Evolutionary conservation across 1,140 invertebrate species (phyloP), one percentile per base, ranked within the genome.

Genomic region (Adelges cooleyi): DNA sequence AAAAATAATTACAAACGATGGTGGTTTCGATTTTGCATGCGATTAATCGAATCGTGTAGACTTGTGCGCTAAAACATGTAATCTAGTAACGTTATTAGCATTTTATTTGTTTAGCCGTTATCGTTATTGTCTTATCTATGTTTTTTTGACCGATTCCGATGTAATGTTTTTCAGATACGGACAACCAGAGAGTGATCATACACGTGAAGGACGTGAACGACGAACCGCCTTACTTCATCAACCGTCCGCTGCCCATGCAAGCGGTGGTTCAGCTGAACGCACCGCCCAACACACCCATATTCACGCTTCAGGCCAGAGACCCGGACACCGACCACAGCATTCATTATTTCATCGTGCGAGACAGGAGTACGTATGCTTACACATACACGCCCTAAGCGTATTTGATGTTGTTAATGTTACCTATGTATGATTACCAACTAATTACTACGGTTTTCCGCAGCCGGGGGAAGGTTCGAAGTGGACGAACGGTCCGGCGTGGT

Each of bases 141-240:
- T n/a, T n/a, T n/a, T n/a, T n/a, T n/a, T n/a, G n/a, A n/a, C n/a
- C n/a, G n/a, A n/a, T 6, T 33, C 29, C 5, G 29, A 5, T 33
- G 29, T 33, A 33, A 6, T 33, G 11, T 33, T 66, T 81, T 82
- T 69, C 80, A 94, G 89, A 91, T 77, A 92, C 89, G 66, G 91
- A 94, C 79, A 93, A 93, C 77, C 92, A 95, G 73, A 82, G 91
- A 36, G 90, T 95, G 11, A 94, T 95, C 69, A 93, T 95, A 72
- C 89, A 92, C 76, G 88, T 95, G 66, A 90, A 91, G 76, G 92
- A 95, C 76, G 87, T 94, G n/a, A 95, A 95, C 75, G 92, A 95
- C 75, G 92, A 95, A 76, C 86, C 88, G 1, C 92, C 92, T 1
- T 94, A 95, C 75, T 95, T 96, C 78, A 93, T 95, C 78, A 96